Evolutionary conservation across 1,140 invertebrate genomes (phyloP).

Genomic region (Diorhabda elongata): DNA sequence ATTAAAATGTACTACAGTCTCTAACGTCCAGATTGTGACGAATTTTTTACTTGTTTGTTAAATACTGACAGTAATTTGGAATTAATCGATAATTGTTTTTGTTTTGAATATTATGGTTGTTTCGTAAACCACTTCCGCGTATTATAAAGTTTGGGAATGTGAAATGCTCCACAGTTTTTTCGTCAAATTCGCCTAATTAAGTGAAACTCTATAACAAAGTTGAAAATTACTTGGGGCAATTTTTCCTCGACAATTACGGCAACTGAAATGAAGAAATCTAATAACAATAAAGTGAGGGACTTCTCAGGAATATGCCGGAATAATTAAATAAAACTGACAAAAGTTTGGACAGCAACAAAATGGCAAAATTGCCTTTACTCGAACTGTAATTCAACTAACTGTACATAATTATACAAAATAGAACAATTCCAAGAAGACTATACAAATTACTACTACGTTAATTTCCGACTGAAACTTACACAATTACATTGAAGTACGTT

Average conservation of each 20-base stretch:
- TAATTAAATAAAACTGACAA: conserved; percentile 17
- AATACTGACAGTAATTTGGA: no score
- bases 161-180: neutral
- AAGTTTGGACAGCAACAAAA: conserved; percentile 17
- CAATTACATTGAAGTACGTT: conserved; percentile 26
- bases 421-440: conserved; percentile 26
- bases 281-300: conserved; percentile 8
- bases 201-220: neutral
- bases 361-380: conserved; percentile 13
- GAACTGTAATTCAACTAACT: conserved; percentile 19
- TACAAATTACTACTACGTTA: conserved; percentile 29
- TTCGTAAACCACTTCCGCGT: neutral
- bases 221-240: conserved; percentile 1
- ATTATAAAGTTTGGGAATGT: neutral
- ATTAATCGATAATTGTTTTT: no score
- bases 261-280: conserved; percentile 5
- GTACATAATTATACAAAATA: conserved; percentile 26
- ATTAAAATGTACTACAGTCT: no score
- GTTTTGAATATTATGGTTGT: neutral
- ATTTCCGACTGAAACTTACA: conserved; percentile 25
- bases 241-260: neutral
- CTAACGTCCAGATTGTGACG: no score
- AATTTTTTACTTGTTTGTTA: no score
- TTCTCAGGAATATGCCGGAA: neutral
- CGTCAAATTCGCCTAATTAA: neutral